phyloP scores from a whole-genome alignment of 64 coral and sea anemone species.

The Astreopora myriophthalma region DNA sequence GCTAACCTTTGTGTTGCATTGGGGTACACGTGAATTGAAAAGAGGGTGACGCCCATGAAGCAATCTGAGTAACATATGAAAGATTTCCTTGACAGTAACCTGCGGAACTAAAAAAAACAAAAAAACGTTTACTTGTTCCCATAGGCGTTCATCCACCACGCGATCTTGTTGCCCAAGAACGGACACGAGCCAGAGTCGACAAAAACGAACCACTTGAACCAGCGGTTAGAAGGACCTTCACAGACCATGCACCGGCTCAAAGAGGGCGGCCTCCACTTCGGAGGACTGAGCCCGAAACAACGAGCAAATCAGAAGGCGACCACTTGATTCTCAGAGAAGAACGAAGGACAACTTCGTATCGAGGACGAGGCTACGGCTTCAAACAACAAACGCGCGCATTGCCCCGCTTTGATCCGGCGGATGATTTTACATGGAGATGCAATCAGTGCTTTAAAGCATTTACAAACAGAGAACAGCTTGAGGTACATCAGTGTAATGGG shows the following conservation, averaged over 20 bases:
- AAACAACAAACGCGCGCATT: conserved; percentile 42
- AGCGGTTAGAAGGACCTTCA: conserved; percentile 51
- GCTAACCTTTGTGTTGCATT: too few species aligned
- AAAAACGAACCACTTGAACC: conserved; percentile 50
- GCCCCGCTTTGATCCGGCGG: conserved; percentile 35
- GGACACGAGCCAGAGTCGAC: conserved; percentile 54
- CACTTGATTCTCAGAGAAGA: conserved; percentile 65
- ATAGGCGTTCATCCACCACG: conserved; percentile 90
- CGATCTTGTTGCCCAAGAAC: conserved; percentile 85
- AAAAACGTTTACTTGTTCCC: background rate
- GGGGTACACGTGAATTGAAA: too few species aligned
- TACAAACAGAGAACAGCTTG: conserved; percentile 86
- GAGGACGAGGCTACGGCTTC: conserved; percentile 65
- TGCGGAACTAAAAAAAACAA: too few species aligned
- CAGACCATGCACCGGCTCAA: conserved; percentile 78
- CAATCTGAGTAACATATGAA: background rate
- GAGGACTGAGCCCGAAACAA: conserved; percentile 39
- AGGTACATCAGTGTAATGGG: conserved; percentile 87
- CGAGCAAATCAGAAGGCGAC: conserved; percentile 67
- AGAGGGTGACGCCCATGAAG: too few species aligned
- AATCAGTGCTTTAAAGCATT: conserved; percentile 96
- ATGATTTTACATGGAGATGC: conserved; percentile 93
- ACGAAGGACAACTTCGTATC: conserved; percentile 59
- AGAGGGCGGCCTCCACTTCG: conserved; percentile 85
- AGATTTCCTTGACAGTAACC: too few species aligned